Conservation (phyloP, 2,797 vertebrate genomes). For the Nannoperca australis region DNA sequence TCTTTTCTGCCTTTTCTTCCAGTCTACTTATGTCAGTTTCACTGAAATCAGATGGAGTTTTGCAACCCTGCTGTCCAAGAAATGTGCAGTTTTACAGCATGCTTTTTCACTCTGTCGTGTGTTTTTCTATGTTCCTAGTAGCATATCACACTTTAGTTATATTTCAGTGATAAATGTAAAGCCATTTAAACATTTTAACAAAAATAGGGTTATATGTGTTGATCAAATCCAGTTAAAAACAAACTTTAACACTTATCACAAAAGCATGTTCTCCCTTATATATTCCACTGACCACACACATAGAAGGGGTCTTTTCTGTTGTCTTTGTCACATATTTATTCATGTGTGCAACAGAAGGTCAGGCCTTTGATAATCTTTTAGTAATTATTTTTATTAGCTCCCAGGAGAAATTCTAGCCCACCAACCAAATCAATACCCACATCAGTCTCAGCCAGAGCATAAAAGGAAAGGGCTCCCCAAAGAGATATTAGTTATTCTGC, state of each 20-base stretch:
- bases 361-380: constrained; percentile 86
- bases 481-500: constrained; percentile 85
- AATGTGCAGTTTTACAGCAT: constrained; percentile 28
- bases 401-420: constrained; percentile 84
- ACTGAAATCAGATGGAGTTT: constrained; percentile 48
- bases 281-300: constrained; percentile 71
- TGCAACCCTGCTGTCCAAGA: constrained; percentile 36
- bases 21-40: constrained; percentile 60
- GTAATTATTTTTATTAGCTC: constrained; percentile 89
- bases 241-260: background rate
- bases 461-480: constrained; percentile 83
- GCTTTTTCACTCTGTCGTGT: background rate
- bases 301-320: constrained; percentile 65
- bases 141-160: background rate
- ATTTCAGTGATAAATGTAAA: background rate
- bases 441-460: constrained; percentile 76
- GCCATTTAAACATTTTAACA: background rate
- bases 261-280: background rate
- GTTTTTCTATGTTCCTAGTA: constrained; percentile 10
- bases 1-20: constrained; percentile 64
- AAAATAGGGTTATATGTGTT: background rate
- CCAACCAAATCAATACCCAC: constrained; percentile 86
- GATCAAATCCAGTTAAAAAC: constrained; percentile 13
- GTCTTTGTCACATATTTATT: constrained; percentile 82
- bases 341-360: constrained; percentile 84